Percentiles rank a stretch among this genome's conserved stretches.
These are phyloP conservation scores for Chymomyza amoena DNA, from an alignment of 2,888 invertebrate genomes.

Conservation along the genomic window DNA sequence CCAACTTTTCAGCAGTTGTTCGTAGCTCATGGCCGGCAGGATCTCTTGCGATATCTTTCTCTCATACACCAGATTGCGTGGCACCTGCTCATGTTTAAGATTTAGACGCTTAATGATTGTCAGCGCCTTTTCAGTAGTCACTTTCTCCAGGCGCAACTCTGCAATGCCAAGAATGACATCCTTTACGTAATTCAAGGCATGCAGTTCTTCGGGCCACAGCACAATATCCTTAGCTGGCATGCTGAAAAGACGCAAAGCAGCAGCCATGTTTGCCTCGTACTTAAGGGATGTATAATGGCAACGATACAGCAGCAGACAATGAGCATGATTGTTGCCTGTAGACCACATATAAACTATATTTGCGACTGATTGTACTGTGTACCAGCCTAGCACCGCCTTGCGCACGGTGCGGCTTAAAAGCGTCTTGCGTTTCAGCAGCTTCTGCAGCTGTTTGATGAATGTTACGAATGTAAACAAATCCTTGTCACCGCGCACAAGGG, in stretches of 20 bases:
- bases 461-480: conserved; percentile 72
- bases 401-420: conserved; percentile 68
- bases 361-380: conserved; percentile 51
- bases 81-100: conserved; percentile 68
- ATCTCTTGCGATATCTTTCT: conserved; percentile 53
- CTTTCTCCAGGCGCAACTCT: conserved; percentile 55
- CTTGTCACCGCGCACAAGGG: conserved; percentile 51
- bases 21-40: conserved; percentile 61
- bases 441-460: conserved; percentile 61
- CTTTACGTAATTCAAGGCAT: conserved; percentile 19
- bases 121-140: conserved; percentile 44
- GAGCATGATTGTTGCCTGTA: conserved; percentile 52
- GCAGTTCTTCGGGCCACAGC: conserved; percentile 40
- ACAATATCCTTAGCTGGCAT: conserved; percentile 21
- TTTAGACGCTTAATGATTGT: conserved; percentile 50
- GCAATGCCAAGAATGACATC: conserved; percentile 48
- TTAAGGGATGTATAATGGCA: conserved; percentile 59
- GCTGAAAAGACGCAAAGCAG: conserved; percentile 42
- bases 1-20: conserved; percentile 65
- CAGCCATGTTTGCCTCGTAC: conserved; percentile 16
- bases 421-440: conserved; percentile 44
- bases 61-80: conserved; percentile 51
- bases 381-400: conserved; percentile 74
- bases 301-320: conserved; percentile 63
- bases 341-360: conserved; percentile 60